Percentiles rank a stretch among this genome's conserved stretches.
Conservation (phyloP, 64 coral and sea anemone species). For the Pocillopora verrucosa region DNA sequence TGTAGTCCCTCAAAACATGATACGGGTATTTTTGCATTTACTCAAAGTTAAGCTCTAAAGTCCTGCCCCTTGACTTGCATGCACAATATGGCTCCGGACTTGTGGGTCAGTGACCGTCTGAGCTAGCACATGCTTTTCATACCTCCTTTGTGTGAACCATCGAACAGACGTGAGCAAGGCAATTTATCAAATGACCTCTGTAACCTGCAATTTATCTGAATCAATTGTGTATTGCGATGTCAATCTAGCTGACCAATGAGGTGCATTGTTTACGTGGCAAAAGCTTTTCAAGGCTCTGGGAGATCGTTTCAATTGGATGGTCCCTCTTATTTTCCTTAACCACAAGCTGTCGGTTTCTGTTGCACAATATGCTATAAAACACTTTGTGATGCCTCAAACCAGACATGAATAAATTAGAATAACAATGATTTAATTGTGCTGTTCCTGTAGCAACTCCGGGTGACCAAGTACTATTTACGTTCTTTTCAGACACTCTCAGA, state of each 20-base stretch:
- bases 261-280: neutral
- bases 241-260: neutral
- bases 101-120: constrained; percentile 37
- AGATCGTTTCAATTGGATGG: neutral
- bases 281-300: neutral
- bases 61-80: constrained; percentile 29
- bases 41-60: neutral
- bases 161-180: neutral
- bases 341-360: neutral
- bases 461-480: constrained; percentile 18
- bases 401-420: neutral
- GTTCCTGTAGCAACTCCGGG: neutral
- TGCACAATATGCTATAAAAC: neutral
- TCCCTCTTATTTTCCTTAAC: neutral
- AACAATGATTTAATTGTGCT: neutral
- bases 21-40: neutral
- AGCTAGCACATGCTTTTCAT: neutral
- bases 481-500: neutral
- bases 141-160: neutral
- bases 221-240: neutral
- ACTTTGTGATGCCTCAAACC: neutral
- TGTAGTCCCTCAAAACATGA: neutral
- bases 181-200: neutral
- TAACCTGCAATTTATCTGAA: constrained; percentile 11
- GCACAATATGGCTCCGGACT: constrained; percentile 13